phyloP scores from a whole-genome alignment of 2,113 vertebrate genomes.

The Odontophorus gujanensis region DNA sequence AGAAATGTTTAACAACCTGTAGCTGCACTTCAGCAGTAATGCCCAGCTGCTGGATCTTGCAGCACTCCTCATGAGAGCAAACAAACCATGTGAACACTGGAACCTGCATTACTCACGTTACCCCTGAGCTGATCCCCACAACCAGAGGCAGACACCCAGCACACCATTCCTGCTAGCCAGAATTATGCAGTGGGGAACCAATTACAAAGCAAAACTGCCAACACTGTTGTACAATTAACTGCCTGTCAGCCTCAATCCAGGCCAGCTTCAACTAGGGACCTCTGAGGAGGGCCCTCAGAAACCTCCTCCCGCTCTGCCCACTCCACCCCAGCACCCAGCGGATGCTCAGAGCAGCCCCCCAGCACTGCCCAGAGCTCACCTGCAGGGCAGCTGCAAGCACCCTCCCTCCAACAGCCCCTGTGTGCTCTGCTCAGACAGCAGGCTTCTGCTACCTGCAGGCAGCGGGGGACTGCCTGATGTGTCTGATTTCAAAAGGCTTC shows the following conservation, averaged over 20 bases:
- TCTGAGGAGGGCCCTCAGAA: neutral
- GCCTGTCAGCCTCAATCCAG: constrained; percentile 22
- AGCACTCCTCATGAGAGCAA: neutral
- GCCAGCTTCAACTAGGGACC: constrained; percentile 29
- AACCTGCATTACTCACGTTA: neutral
- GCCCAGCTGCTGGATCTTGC: neutral
- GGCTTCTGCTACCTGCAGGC: neutral
- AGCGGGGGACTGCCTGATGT: neutral
- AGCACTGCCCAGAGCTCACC: neutral
- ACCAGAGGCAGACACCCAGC: constrained; percentile 59
- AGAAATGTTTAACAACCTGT: neutral
- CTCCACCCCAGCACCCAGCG: neutral
- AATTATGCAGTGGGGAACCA: constrained; percentile 39
- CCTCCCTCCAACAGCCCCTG: accelerated
- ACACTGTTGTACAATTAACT: constrained; percentile 43
- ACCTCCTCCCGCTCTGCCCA: neutral
- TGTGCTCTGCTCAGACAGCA: neutral
- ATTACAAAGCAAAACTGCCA: constrained; percentile 43
- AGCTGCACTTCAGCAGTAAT: neutral
- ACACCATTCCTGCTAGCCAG: neutral
- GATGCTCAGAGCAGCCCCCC: neutral
- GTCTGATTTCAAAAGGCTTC: neutral
- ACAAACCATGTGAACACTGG: neutral
- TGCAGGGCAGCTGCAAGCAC: neutral
- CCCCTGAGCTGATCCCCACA: neutral